Conservation (phyloP, 1,140 invertebrate species). For the Solen grandis region DNA sequence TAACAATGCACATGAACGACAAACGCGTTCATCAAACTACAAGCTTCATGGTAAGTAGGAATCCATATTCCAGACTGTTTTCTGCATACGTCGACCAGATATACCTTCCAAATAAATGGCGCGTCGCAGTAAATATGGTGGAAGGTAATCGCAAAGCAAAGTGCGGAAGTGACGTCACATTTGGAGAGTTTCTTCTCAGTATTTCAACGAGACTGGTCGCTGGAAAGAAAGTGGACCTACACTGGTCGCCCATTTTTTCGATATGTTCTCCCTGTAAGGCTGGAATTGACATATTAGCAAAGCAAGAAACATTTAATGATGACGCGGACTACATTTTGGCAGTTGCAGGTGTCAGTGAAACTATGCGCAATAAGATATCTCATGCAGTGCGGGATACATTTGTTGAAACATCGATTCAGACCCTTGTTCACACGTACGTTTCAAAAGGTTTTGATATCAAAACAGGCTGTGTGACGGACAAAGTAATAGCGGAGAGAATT, state of each 20-base stretch:
- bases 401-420: not conserved
- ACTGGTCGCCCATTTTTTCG: constrained; percentile 39
- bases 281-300: constrained; percentile 15
- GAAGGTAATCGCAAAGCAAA: not conserved
- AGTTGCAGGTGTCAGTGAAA: constrained; percentile 1
- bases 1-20: not conserved
- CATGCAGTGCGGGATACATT: not conserved
- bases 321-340: constrained; percentile 36
- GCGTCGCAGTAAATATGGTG: constrained; percentile 7
- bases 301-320: constrained; percentile 47
- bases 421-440: constrained; percentile 27
- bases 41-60: constrained; percentile 22
- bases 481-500: constrained; percentile 14
- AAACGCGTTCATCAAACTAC: not conserved
- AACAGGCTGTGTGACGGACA: constrained; percentile 28
- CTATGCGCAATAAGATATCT: not conserved
- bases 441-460: constrained; percentile 31
- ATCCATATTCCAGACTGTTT: constrained; percentile 44
- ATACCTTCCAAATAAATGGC: constrained; percentile 44
- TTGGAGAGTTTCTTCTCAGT: constrained; percentile 2
- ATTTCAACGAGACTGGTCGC: not conserved
- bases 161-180: constrained; percentile 34
- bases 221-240: not conserved
- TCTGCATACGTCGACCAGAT: constrained; percentile 42
- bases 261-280: constrained; percentile 22